Percentiles rank a stretch among this genome's conserved stretches.
phyloP scores from a whole-genome alignment of 2,797 vertebrate genomes.

The Mus spretus region DNA sequence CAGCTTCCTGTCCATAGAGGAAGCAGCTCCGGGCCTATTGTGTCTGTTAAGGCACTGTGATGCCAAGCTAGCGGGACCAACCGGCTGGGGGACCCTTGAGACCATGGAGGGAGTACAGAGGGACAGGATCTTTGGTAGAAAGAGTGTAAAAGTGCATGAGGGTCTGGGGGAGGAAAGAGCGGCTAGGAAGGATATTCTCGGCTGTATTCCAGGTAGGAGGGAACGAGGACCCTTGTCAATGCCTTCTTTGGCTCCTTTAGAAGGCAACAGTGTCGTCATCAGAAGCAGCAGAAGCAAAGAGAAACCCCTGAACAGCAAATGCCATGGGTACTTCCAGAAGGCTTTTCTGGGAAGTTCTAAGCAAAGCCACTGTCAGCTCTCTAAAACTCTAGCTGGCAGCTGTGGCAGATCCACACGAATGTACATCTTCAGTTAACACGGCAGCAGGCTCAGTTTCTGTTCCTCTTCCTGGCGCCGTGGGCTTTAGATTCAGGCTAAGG shows the following conservation, averaged over 20 bases:
- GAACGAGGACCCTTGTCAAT: background rate
- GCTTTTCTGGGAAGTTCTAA: slow-evolving; percentile 61
- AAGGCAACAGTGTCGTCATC: background rate
- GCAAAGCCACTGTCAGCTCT: background rate
- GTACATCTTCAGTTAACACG: background rate
- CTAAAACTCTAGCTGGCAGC: background rate
- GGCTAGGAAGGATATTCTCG: background rate
- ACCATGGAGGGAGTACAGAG: background rate
- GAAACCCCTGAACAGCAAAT: slow-evolving; percentile 19
- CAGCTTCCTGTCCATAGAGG: background rate
- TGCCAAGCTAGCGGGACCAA: background rate
- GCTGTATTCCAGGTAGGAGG: background rate
- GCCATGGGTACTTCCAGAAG: slow-evolving; percentile 54
- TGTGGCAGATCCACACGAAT: background rate
- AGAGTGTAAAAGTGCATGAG: background rate
- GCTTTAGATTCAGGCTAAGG: background rate
- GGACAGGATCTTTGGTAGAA: background rate
- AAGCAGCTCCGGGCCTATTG: background rate
- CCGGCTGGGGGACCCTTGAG: background rate
- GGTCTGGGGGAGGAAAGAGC: background rate
- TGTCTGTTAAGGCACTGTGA: background rate
- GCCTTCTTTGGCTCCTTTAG: background rate
- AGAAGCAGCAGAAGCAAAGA: background rate
- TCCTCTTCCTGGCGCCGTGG: slow-evolving; percentile 41
- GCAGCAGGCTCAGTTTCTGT: slow-evolving; percentile 69